A percentile compares a stretch with the other conserved stretches of the same genome.
phyloP scores from a whole-genome alignment of 2,113 vertebrate species.

The Elephas maximus region DNA sequence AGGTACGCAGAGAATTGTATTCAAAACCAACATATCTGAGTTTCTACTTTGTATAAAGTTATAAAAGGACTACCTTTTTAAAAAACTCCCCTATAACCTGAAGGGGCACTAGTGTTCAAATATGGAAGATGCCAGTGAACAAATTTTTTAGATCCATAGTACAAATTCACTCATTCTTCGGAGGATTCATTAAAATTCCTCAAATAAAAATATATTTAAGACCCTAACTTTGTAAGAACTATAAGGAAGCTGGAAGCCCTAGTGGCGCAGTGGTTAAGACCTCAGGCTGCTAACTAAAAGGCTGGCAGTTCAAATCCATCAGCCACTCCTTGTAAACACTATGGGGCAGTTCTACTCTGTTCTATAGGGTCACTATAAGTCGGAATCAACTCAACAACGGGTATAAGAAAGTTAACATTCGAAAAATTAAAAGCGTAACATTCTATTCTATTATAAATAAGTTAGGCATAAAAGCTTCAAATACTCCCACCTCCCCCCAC shows the following conservation, averaged over 20 bases:
- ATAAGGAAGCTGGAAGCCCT: not conserved
- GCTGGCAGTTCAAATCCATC: too few relatives aligned
- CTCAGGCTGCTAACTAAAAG: too few relatives aligned
- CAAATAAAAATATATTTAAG: not conserved
- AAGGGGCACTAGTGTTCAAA: constrained; percentile 40
- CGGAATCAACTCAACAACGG: too few relatives aligned
- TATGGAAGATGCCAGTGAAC: not conserved
- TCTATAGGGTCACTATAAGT: too few relatives aligned
- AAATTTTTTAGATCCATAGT: constrained; percentile 6
- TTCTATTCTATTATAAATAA: not conserved
- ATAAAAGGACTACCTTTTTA: not conserved
- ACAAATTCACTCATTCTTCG: not conserved
- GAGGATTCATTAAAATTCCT: not conserved
- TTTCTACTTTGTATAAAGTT: constrained; percentile 9
- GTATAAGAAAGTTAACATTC: not conserved
- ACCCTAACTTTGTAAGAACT: not conserved
- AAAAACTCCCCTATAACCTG: not conserved
- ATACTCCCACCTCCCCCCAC: not conserved
- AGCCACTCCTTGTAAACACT: too few relatives aligned
- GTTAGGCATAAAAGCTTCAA: not conserved
- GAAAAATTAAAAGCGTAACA: not conserved
- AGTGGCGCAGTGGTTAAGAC: too few relatives aligned
- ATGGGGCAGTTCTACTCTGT: too few relatives aligned
- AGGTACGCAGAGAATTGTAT: not conserved
- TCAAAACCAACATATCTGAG: not conserved